phyloP scores from a whole-genome alignment of 2,888 invertebrate genomes.

The Eristalis intricaria region DNA sequence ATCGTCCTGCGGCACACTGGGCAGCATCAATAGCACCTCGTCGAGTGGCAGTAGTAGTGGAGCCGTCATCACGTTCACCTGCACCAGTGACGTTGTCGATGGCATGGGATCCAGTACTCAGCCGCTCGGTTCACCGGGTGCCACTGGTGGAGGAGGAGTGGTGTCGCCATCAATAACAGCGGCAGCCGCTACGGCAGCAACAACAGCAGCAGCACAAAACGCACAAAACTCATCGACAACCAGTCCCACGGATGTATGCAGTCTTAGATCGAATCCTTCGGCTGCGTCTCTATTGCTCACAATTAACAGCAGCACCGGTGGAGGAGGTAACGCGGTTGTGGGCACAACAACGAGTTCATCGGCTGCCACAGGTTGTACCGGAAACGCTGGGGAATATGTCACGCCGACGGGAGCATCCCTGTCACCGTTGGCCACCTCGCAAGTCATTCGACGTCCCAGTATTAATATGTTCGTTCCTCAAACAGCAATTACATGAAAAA shows the following conservation, averaged over 20 bases:
- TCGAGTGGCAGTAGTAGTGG: conserved; percentile 79
- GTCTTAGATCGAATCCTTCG: conserved; percentile 80
- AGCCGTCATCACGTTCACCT: conserved; percentile 79
- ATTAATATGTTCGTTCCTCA: conserved; percentile 80
- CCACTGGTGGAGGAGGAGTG: conserved; percentile 74
- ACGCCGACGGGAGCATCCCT: conserved; percentile 75
- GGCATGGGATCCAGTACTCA: conserved; percentile 58
- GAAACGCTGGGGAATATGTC: conserved; percentile 73
- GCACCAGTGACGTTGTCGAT: conserved; percentile 75
- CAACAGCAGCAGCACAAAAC: conserved; percentile 71
- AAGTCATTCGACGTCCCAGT: conserved; percentile 81
- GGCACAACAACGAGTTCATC: conserved; percentile 49
- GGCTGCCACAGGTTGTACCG: conserved; percentile 65
- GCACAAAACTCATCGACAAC: conserved; percentile 79
- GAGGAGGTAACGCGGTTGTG: conserved; percentile 74
- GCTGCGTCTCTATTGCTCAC: conserved; percentile 78
- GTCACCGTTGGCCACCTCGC: conserved; percentile 80
- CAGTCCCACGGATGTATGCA: conserved; percentile 80
- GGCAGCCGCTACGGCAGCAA: too few species aligned
- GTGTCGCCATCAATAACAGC: conserved; percentile 29
- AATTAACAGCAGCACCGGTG: conserved; percentile 75
- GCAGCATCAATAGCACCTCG: conserved; percentile 79
- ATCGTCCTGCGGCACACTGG: conserved; percentile 77
- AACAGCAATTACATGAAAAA: neutral
- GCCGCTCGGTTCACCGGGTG: conserved; percentile 71